A percentile compares a stretch with the other conserved stretches of the same genome.
phyloP scores from a whole-genome alignment of 2,888 invertebrate species.

The Ectemnius continuus region DNA sequence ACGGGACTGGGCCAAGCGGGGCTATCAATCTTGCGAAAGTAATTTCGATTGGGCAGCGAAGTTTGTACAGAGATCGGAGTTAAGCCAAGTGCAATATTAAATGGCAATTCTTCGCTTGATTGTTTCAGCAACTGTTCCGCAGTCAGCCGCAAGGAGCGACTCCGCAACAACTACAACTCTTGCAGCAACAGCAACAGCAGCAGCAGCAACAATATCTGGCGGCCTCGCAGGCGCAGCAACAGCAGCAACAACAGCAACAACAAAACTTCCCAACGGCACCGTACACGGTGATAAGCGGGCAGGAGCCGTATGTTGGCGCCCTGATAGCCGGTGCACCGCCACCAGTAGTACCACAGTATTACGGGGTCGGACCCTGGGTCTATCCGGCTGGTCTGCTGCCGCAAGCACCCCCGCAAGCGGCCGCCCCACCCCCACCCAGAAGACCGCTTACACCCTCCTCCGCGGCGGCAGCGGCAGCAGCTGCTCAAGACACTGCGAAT shows the following conservation, averaged over 20 bases:
- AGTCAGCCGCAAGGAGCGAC: slow-evolving; percentile 85
- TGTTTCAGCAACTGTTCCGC: slow-evolving; percentile 91
- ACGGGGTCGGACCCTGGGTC: slow-evolving; percentile 95
- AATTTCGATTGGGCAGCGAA: too few species aligned
- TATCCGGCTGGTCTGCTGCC: slow-evolving; percentile 90
- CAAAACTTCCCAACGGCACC: slow-evolving; percentile 90
- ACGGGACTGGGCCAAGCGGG: too few species aligned
- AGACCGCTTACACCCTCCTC: slow-evolving; percentile 89
- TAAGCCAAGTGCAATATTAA: slow-evolving; percentile 1
- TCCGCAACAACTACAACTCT: slow-evolving; percentile 84
- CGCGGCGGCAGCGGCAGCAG: slow-evolving; percentile 84
- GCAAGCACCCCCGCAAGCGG: slow-evolving; percentile 81
- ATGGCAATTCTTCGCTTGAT: background rate
- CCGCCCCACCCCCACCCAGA: slow-evolving; percentile 80
- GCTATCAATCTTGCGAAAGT: too few species aligned
- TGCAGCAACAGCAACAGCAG: slow-evolving; percentile 83
- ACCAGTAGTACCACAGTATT: slow-evolving; percentile 90
- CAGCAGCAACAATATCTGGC: slow-evolving; percentile 82
- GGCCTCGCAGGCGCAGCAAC: slow-evolving; percentile 85
- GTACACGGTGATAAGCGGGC: slow-evolving; percentile 91
- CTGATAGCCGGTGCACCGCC: slow-evolving; percentile 85
- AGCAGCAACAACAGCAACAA: slow-evolving; percentile 89
- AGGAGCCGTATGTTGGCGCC: slow-evolving; percentile 91
- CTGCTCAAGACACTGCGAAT: slow-evolving; percentile 80
- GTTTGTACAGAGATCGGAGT: too few species aligned